Percentiles rank a stretch among this genome's conserved stretches.
Conservation (phyloP, 2,888 invertebrate genomes). For the Drosophila rubida region DNA sequence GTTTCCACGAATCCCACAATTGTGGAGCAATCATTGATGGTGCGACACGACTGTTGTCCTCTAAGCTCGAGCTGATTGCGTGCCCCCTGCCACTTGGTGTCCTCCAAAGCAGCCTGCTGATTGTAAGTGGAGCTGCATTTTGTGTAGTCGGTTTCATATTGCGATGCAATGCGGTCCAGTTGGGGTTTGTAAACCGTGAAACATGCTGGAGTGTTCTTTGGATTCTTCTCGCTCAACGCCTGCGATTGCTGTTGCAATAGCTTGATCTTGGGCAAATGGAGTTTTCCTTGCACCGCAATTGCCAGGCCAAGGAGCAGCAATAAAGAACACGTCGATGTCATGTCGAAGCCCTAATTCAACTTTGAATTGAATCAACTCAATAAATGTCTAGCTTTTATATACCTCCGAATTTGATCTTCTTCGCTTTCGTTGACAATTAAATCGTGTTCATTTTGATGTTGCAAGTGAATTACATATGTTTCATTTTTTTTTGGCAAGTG, state of each 20-base stretch:
- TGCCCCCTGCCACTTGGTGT: not conserved
- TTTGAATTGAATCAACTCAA: not conserved
- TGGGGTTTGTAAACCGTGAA: constrained; percentile 39
- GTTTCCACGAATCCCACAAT: constrained; percentile 33
- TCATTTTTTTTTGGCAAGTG: not conserved
- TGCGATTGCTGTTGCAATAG: constrained; percentile 40
- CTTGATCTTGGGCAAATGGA: constrained; percentile 34
- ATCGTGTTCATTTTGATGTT: not conserved
- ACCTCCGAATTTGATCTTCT: not conserved
- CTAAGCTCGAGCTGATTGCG: not conserved
- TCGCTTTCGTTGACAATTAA: not conserved
- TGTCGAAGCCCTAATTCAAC: constrained; percentile 18
- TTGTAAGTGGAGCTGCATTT: constrained; percentile 4
- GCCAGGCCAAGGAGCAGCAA: constrained; percentile 38
- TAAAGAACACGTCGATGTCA: constrained; percentile 25
- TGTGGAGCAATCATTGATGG: constrained; percentile 35
- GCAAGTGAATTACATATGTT: constrained; percentile 5
- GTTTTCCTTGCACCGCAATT: constrained; percentile 24
- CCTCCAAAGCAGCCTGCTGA: constrained; percentile 1
- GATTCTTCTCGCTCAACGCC: constrained; percentile 33
- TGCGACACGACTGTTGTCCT: constrained; percentile 17
- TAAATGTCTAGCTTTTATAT: constrained; percentile 25
- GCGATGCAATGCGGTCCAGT: constrained; percentile 12
- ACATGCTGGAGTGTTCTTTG: constrained; percentile 20
- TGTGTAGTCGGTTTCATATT: constrained; percentile 33